Evolutionary conservation across 2,888 invertebrate species (phyloP), one percentile per base, ranked within the genome.

Genomic region (Leucophenga maculata): DNA sequence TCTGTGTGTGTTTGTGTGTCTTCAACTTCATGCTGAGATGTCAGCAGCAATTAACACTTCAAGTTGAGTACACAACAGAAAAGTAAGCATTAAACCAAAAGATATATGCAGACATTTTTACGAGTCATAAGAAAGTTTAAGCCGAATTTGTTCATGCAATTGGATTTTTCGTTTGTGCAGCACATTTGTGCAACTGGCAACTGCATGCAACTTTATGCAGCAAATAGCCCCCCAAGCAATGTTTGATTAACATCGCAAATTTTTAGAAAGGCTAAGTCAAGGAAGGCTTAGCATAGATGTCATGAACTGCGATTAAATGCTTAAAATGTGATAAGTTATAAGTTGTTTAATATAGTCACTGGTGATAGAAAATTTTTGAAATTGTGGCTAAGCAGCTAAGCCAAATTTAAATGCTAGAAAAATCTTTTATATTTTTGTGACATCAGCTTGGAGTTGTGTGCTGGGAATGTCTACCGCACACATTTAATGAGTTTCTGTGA

Each of bases 21-120:
- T 62, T 16, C 44, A 31, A 18, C 46, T 68, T 20, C 46, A 57
- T 44, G 16, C 54, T 32, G 72, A 78, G 70, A 82, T 80, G 80
- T 80, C 82, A 72, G 77, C 78, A 82, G 82, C 82, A 80, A 80
- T 80, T 80, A 80, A 80, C 80, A 75, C 70, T 70, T 70, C 70
- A 39, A 39, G 39, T 39, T 11, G 39, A 39, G 69, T 72, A 62
- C 74, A 70, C 73, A 70, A 74, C 76, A 72, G 16, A 50, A n/a
- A n/a, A 50, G 13, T 6, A 18, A 50, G 16, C 14, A 50, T 6
- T 11, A 50, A n/a, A n/a, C 50, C 16, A 50, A n/a, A 16, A 50
- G n/a, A n/a, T 18, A 18, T 50, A 18, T 18, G 16, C 16, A 18
- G n/a, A 1, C 50, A 16, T 50, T n/a, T 50, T 8, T 50, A 18